Base-by-base conservation (phyloP, 1,140 invertebrate genomes). In the Drosophila navojoa region DNA sequence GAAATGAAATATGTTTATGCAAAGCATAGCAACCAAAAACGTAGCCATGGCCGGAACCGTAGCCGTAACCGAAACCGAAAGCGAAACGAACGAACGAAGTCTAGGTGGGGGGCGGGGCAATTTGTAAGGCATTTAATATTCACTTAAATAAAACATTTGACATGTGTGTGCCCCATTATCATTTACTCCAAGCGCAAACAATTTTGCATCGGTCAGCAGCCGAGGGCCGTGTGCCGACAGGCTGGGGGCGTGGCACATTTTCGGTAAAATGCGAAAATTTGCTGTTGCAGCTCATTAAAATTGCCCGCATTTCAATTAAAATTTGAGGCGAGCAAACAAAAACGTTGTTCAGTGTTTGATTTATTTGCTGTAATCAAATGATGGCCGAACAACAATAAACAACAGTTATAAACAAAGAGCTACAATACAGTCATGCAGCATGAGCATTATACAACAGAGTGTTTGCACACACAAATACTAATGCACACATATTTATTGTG, bases 141-240 rank as follows among this genome's bases (percentile, higher is more conserved):
- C 79, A 82, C 76, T 82, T 82, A 82, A 82, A 82, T 82, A 79
- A 82, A 76, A 82, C 71, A 82, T 82, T 78, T 78, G 57, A 69
- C 71, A 73, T 73, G 71, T 69, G 40, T 54, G 61, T 68, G 19
- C 22, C 29, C 74, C 32, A 66, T 66, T 70, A 35, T 54, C 79
- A 71, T 81, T 81, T 81, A 50, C 58, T 49, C 13, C 13, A 68
- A 81, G 73, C 68, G 15, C 77, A 66, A 52, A 58, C 35, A 38
- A 38, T 38, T 66, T 72, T 55, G 45, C 19, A 11, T 32, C 22
- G 29, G 10, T 72, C 71, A 68, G 57, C 54, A 60, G 29, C 7
- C 47, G 64, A 25, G 29, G 4, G 40, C 9, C 53, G 55, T 22
- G 11, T 10, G 32, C 5, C 6, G 9, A 16, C 0, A 35, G 32